Percentiles rank a stretch among this genome's conserved stretches.
These are phyloP conservation scores for Elysia crispata DNA, from an alignment of 2,888 invertebrate species.

Conservation along the genomic window DNA sequence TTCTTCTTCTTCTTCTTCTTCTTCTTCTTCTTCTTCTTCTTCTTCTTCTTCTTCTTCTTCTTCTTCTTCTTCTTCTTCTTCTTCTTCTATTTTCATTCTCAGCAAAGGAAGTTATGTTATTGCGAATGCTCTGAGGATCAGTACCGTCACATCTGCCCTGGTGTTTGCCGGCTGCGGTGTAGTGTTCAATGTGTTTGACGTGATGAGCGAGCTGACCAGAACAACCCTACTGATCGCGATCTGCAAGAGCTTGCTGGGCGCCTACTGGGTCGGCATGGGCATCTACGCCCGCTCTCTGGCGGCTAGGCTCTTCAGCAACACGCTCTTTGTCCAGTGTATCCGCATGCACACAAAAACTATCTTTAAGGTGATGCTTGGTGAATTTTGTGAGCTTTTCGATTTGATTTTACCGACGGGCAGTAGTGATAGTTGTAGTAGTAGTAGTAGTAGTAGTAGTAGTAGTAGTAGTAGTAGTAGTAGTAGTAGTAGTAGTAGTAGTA, in stretches of 20 bases:
- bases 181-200: conserved; percentile 73
- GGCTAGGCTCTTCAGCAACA: conserved; percentile 74
- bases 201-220: conserved; percentile 69
- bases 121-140: conserved; percentile 71
- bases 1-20: too few relatives aligned
- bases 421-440: too few relatives aligned
- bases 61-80: too few relatives aligned
- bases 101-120: conserved; percentile 40
- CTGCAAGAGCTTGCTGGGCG: conserved; percentile 72
- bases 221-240: conserved; percentile 74
- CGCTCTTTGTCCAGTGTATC: conserved; percentile 75
- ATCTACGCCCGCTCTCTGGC: conserved; percentile 77
- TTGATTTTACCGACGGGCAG: too few relatives aligned
- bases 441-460: too few relatives aligned
- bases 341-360: conserved; percentile 77
- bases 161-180: conserved; percentile 68
- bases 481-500: not conserved
- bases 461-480: not conserved
- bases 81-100: too few relatives aligned
- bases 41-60: too few relatives aligned
- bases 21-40: too few relatives aligned
- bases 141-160: conserved; percentile 69
- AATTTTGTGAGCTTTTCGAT: too few relatives aligned
- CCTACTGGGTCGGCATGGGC: conserved; percentile 76
- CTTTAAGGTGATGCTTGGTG: conserved; percentile 76